Conservation (phyloP, 1,140 invertebrate species). For the Dreissena polymorpha region DNA sequence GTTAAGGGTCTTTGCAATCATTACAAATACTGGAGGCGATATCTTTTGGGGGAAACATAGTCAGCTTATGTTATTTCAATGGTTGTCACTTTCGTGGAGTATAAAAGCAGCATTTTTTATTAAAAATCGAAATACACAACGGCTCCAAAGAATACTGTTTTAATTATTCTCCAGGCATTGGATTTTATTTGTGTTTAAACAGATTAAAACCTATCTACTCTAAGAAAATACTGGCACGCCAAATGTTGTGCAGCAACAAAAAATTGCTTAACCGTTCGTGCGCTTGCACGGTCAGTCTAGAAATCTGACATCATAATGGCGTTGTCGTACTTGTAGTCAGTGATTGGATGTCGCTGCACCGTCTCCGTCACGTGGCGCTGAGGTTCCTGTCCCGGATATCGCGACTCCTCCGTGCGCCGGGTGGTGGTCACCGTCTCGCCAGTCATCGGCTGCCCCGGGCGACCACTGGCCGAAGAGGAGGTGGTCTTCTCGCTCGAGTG, state of each 20-base stretch:
- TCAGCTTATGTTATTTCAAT: not conserved
- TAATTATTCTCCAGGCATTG: not conserved
- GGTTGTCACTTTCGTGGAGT: not conserved
- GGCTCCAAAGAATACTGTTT: not conserved
- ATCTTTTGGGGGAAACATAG: not conserved
- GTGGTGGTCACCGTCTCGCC: constrained; percentile 38
- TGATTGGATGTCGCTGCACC: not conserved
- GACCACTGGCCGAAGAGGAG: not conserved
- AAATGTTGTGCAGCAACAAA: not conserved
- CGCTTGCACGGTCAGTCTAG: constrained; percentile 5
- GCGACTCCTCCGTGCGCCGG: constrained; percentile 19
- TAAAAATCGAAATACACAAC: not conserved
- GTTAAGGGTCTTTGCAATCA: not conserved
- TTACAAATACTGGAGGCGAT: not conserved
- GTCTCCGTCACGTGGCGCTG: constrained; percentile 43
- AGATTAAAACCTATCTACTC: constrained; percentile 6
- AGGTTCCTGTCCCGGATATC: constrained; percentile 48
- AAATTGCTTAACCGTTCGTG: not conserved
- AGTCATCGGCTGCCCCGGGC: constrained; percentile 19
- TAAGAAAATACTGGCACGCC: not conserved
- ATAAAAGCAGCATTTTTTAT: too few relatives aligned
- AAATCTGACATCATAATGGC: constrained; percentile 51
- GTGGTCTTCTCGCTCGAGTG: constrained; percentile 43
- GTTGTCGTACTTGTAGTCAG: constrained; percentile 35
- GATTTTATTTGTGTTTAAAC: not conserved